These are phyloP conservation scores for Periophthalmus modestus DNA, from an alignment of 2,113 vertebrate species.

Conservation along the genomic window DNA sequence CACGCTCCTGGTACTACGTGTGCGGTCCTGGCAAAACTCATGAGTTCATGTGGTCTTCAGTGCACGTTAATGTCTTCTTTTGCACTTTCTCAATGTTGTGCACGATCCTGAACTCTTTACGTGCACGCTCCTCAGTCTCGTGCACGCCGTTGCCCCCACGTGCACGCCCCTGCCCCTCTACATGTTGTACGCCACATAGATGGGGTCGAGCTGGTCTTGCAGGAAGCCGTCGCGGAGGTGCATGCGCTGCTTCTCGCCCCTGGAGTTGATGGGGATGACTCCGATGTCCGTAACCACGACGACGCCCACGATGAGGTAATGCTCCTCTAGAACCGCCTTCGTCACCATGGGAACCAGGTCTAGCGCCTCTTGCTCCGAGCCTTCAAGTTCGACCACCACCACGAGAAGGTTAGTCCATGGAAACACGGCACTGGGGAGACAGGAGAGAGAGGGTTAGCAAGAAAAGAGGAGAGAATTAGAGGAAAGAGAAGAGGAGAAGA, in stretches of 20 bases:
- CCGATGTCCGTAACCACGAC: constrained; percentile 98
- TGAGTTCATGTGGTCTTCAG: neutral
- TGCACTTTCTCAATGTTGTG: neutral
- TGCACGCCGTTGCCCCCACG: neutral
- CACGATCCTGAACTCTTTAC: too few relatives aligned
- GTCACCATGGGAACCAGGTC: constrained; percentile 98
- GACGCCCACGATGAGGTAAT: constrained; percentile 97
- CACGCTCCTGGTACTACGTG: neutral
- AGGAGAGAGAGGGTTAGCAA: constrained; percentile 2
- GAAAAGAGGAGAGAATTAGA: constrained; percentile 17
- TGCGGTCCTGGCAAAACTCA: neutral
- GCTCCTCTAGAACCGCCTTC: constrained; percentile 96
- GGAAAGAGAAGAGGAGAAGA: neutral
- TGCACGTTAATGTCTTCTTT: neutral
- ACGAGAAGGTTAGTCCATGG: constrained; percentile 98
- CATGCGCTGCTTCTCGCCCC: constrained; percentile 98
- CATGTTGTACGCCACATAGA: constrained; percentile 99
- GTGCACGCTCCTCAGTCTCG: neutral
- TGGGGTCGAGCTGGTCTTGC: constrained; percentile 98
- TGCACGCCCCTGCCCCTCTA: constrained; percentile 66
- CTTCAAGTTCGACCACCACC: constrained; percentile 97
- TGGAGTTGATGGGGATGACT: constrained; percentile 99
- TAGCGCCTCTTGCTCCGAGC: constrained; percentile 96
- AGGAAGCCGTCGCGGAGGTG: constrained; percentile 97
- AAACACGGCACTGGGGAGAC: constrained; percentile 87